Conservation (phyloP, 92 coral and sea anemone genomes). For the Umimayanthus kanabou region DNA sequence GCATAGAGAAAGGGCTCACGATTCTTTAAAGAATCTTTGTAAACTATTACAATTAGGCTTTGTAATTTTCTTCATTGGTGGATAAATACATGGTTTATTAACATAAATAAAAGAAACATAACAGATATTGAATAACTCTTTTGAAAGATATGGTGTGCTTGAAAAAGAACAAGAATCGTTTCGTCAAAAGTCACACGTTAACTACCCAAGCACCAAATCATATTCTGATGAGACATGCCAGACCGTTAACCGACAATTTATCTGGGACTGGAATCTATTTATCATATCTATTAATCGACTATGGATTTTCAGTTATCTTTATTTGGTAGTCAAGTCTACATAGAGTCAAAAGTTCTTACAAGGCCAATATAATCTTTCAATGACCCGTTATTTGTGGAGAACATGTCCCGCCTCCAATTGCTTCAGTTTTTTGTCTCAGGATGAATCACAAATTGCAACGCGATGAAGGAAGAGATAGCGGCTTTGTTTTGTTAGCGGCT, state of each 20-base stretch:
- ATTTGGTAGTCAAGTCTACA: neutral
- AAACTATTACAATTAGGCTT: too few relatives aligned
- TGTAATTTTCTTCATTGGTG: neutral
- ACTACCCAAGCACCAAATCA: neutral
- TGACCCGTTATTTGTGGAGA: neutral
- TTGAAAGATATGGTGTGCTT: too few relatives aligned
- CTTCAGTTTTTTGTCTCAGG: neutral
- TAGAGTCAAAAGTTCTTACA: neutral
- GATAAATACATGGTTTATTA: too few relatives aligned
- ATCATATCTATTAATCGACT: neutral
- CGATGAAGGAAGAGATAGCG: neutral
- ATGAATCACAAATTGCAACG: neutral
- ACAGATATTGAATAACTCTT: too few relatives aligned
- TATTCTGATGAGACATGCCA: neutral
- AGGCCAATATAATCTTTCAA: neutral
- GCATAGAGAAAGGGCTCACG: neutral
- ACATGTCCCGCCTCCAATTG: neutral
- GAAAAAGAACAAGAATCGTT: neutral
- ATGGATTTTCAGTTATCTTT: neutral
- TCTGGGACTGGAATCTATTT: neutral
- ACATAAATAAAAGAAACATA: too few relatives aligned
- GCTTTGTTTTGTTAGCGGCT: neutral
- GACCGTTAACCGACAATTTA: neutral
- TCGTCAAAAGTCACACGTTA: neutral
- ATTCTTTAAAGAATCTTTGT: neutral